These are phyloP conservation scores for Sinopyrophorus schimmeli DNA, from an alignment of 2,888 invertebrate genomes.

Conservation along the genomic window DNA sequence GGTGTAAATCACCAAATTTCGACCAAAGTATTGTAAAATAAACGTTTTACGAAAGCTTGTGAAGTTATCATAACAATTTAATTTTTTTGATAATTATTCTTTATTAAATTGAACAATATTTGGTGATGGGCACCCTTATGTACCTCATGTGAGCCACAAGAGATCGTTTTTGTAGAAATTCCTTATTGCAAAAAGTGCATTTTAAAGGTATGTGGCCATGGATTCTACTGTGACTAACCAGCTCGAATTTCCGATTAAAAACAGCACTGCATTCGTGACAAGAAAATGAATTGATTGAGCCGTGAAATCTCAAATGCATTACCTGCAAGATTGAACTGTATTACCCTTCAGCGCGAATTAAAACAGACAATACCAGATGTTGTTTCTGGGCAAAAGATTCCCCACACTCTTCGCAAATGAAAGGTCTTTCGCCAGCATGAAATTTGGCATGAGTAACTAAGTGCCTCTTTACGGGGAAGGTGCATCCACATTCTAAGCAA, in stretches of 20 bases:
- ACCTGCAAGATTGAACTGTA: slow-evolving; percentile 55
- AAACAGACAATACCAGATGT: slow-evolving; percentile 62
- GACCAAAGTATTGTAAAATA: too few species aligned
- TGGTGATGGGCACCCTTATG: too few species aligned
- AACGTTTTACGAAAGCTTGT: too few species aligned
- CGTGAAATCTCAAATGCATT: slow-evolving; percentile 89
- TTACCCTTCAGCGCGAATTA: not conserved
- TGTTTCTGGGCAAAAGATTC: slow-evolving; percentile 92
- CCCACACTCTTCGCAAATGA: slow-evolving; percentile 85
- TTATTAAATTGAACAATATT: too few species aligned
- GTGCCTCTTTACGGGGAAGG: slow-evolving; percentile 80
- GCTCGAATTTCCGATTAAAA: slow-evolving; percentile 82
- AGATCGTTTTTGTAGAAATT: slow-evolving; percentile 82
- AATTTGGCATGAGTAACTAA: slow-evolving; percentile 84
- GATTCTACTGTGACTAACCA: slow-evolving; percentile 80
- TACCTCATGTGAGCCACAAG: slow-evolving; percentile 80
- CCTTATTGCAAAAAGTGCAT: slow-evolving; percentile 81
- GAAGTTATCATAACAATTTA: too few species aligned
- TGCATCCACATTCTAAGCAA: slow-evolving; percentile 80
- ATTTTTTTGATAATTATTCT: too few species aligned
- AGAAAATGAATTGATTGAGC: slow-evolving; percentile 93
- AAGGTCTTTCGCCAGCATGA: slow-evolving; percentile 83
- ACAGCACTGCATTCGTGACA: slow-evolving; percentile 89
- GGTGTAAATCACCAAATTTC: too few species aligned
- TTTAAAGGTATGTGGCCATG: slow-evolving; percentile 81